Evolutionary conservation across 92 coral and sea anemone species (phyloP).

Genomic region (Muricea muricata): DNA sequence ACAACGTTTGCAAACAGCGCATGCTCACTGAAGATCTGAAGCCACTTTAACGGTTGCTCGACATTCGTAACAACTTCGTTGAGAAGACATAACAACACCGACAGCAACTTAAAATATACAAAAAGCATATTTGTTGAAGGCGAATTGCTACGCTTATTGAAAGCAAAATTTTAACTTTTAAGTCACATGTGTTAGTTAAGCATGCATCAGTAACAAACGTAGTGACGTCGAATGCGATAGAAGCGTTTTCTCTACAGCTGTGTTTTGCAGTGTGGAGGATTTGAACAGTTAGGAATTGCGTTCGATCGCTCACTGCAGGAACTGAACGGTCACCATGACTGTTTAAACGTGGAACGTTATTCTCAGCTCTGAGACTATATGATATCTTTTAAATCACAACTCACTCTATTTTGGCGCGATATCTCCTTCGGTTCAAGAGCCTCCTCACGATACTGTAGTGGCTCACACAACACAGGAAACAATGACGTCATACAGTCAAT

Average conservation of each 20-base stretch:
- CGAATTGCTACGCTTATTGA: no score
- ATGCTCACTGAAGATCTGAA: slow-evolving; percentile 93
- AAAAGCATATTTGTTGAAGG: no score
- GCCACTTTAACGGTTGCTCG: slow-evolving; percentile 95
- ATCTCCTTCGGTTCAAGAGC: background rate
- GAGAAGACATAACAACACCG: slow-evolving; percentile 87
- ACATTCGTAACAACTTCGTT: slow-evolving; percentile 89
- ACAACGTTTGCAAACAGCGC: slow-evolving; percentile 92
- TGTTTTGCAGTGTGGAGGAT: no score
- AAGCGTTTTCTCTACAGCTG: no score
- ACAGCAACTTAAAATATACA: slow-evolving; percentile 68
- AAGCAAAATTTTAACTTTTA: no score
- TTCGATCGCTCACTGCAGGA: no score
- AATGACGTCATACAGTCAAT: slow-evolving; percentile 25
- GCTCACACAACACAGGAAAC: slow-evolving; percentile 88
- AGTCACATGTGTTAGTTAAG: no score
- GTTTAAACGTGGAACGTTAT: background rate
- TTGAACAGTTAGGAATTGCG: no score
- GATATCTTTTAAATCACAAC: background rate
- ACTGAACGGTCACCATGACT: background rate
- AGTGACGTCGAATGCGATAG: no score
- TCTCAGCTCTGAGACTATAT: background rate
- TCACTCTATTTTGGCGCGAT: slow-evolving; percentile 19
- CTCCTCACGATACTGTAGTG: slow-evolving; percentile 83
- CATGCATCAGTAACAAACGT: no score